Base-by-base conservation (phyloP, 2,797 vertebrate genomes). In the Takifugu ocellatus region DNA sequence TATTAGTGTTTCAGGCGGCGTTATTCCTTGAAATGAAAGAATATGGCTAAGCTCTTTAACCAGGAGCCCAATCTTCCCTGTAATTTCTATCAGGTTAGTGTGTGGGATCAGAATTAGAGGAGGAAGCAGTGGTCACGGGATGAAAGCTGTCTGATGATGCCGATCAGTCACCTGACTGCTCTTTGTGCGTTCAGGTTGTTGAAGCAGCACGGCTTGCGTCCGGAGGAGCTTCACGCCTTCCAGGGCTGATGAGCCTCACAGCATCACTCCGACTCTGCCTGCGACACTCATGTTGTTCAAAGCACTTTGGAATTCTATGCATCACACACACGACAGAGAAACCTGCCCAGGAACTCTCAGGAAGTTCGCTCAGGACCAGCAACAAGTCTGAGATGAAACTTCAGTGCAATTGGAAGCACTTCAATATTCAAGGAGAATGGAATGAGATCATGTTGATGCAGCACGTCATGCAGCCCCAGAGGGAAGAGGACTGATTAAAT, bases 161-260 rank as follows among this genome's bases (percentile, higher is more conserved):
- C 11, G 33, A 9, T 47, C 27, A 45, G 11, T 14, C 49, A 2
- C 5, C 47, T 42, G 24, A 29, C 27, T 6, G 16, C 45, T 5
- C 1, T 51, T 53, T 61, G 14, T 61, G 48, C 7, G 5, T 21
- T 10, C 83, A 99, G 97, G 52, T 83, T 92, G 70, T 72, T 96
- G 72, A 90, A 90, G 83, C 88, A 94, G 82, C 90, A 93, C 69
- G 92, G 92, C 66, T 94, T 94, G 84, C 91, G 84, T 58, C 87
- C 93, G 61, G 91, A 93, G 54, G 93, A 96, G 70, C 83, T 96
- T 48, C 85, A 96, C 0, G 64, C 88, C 79, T 97, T 98, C 84
- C 92, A 85, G 71, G 92, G 90, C 57, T 97, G 89, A 93, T 5
- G 25, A 56, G 8, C 36, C 31, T 21, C 31, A 21, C 51, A 29